Conservation (phyloP, 2,113 vertebrate species). For the Ciconia maguari region DNA sequence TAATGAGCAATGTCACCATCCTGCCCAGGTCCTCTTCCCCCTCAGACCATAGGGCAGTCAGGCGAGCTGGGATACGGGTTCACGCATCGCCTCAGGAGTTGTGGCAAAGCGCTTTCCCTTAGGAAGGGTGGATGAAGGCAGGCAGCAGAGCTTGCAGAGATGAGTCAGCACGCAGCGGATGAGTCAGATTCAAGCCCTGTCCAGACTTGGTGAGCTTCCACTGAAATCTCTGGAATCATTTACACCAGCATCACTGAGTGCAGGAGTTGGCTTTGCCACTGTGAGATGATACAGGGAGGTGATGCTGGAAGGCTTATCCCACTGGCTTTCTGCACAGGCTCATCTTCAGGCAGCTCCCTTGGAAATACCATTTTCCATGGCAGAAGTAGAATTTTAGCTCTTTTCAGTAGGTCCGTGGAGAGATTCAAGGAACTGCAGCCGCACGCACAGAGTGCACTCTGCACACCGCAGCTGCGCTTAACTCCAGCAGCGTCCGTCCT, state of each 20-base stretch:
- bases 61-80: background rate
- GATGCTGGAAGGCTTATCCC: background rate
- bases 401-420: background rate
- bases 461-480: background rate
- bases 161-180: fast-evolving
- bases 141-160: background rate
- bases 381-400: background rate
- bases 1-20: slow-evolving; percentile 65
- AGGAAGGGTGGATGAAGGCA: background rate
- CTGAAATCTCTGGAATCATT: background rate
- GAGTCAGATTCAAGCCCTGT: background rate
- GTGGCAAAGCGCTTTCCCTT: background rate
- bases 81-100: fast-evolving
- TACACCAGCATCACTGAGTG: background rate
- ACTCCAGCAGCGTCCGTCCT: background rate
- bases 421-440: background rate
- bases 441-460: fast-evolving
- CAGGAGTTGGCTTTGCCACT: background rate
- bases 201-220: background rate
- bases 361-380: background rate
- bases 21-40: background rate
- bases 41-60: background rate
- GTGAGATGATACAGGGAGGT: background rate
- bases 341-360: background rate
- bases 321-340: background rate